Base-by-base conservation (phyloP, 2,797 vertebrate genomes). In the Protonibea diacanthus region DNA sequence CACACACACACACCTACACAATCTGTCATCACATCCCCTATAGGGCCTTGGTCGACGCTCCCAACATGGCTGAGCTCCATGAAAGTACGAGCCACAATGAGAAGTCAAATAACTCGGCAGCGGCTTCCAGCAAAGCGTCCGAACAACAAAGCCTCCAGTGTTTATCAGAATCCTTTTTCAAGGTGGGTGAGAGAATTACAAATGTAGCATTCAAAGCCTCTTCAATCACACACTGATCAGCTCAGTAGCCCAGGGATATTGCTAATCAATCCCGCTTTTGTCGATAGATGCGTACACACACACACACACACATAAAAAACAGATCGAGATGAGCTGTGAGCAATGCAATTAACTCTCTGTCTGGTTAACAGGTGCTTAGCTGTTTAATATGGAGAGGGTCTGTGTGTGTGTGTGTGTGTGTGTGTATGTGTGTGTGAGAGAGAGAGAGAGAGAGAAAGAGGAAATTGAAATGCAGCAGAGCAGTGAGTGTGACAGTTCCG, bases 401-500 rank as follows among this genome's bases (percentile, higher is more conserved):
- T 67, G 60, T 79, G 67, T 60, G 44, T 57, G 71, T 69, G 68
- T 78, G 74, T 75, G 70, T 74, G 69, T 76, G 64, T 49, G 76
- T 45, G 62, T 63, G 44, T 76, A 71, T 53, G 77, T 78, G 66
- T 64, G 71, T 18, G 78, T 63, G 57, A 64, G 55, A 7, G 29
- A 71, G 72, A 58, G 74, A 68, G 56, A 55, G 4, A 38, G 48
- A 65, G 45, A 69, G 64, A 47, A 71, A 65, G 68, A 84, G 87
- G 55, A 95, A 94, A 95, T 95, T 94, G 91, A 92, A 95, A 95
- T 55, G 91, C 95, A 95, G 93, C 85, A 88, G 93, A 94, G 92
- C 95, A 93, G 89, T 86, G 78, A 94, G 81, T 88, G 91, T 91
- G 87, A 92, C 91, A 83, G 88, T 81, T 92, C 86, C 80, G 74